Conservation (phyloP, 2,113 vertebrate genomes). For the Gadus chalcogrammus region DNA sequence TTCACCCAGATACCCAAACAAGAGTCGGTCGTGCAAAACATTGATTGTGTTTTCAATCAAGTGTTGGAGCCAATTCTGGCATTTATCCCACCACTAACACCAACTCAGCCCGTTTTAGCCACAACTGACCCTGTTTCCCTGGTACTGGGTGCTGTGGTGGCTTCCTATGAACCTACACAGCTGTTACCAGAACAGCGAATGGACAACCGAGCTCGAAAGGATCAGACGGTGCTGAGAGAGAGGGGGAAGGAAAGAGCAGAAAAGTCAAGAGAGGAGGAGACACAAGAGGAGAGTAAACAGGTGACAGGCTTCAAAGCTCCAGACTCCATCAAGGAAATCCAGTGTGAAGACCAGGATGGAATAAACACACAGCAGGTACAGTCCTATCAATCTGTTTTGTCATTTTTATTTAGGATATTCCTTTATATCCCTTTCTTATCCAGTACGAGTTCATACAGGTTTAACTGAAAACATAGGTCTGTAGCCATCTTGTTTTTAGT, state of each 20-base stretch:
- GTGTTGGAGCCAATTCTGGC: conserved; percentile 19
- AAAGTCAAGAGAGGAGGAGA: conserved; percentile 15
- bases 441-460: too few relatives aligned
- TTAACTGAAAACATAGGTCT: too few relatives aligned
- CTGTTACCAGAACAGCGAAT: conserved; percentile 18
- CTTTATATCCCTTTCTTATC: too few relatives aligned
- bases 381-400: not conserved
- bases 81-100: not conserved
- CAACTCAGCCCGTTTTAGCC: conserved; percentile 20
- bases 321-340: conserved; percentile 27
- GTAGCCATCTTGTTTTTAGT: too few relatives aligned
- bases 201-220: conserved; percentile 6
- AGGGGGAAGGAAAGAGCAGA: conserved; percentile 16
- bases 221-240: conserved; percentile 6
- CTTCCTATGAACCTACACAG: conserved; percentile 1
- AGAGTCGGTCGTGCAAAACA: conserved; percentile 9
- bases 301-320: not conserved
- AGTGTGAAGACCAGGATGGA: conserved; percentile 43
- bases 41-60: conserved; percentile 10
- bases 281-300: conserved; percentile 3
- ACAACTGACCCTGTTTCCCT: not conserved
- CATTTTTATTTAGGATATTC: not conserved
- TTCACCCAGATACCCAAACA: conserved; percentile 1
- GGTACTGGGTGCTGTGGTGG: not conserved
- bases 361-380: conserved; percentile 28